These are phyloP conservation scores for Hydrophis major DNA, from an alignment of 2,797 vertebrate species.

Conservation along the genomic window DNA sequence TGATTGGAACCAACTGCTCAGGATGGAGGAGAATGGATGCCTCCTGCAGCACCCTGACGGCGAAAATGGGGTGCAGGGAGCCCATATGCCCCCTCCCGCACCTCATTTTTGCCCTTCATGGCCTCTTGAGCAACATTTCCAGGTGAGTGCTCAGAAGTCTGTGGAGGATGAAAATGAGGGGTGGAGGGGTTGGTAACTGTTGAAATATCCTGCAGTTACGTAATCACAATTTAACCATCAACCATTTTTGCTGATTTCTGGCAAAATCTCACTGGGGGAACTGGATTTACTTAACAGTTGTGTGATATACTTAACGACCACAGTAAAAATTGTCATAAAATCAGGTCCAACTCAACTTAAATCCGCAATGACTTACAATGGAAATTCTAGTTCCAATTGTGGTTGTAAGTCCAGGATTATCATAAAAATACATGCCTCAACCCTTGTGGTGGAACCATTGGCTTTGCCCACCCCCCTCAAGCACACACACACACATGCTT, in stretches of 20 bases:
- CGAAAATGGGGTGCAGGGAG: too few species aligned
- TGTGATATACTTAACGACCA: not conserved
- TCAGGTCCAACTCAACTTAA: not conserved
- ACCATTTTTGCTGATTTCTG: not conserved
- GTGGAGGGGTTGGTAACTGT: not conserved
- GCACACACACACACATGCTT: not conserved
- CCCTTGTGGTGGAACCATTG: not conserved
- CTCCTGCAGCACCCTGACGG: too few species aligned
- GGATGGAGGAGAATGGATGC: not conserved
- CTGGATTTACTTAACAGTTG: not conserved
- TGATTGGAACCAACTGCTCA: not conserved
- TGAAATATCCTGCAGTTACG: not conserved
- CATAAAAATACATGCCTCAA: not conserved
- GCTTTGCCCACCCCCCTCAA: too few species aligned
- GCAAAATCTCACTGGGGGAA: not conserved
- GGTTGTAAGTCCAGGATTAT: not conserved
- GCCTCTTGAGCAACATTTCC: too few species aligned
- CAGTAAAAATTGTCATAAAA: not conserved
- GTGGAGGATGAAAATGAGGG: too few species aligned
- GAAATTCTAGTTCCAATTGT: not conserved
- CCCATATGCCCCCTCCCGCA: too few species aligned
- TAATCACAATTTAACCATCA: not conserved
- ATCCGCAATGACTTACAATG: not conserved
- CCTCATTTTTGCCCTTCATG: too few species aligned
- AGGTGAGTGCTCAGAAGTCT: too few species aligned